Evolutionary conservation across 2,113 vertebrate species (phyloP), one percentile per base, ranked within the genome.

Genomic region (Sceloporus tristichus): DNA sequence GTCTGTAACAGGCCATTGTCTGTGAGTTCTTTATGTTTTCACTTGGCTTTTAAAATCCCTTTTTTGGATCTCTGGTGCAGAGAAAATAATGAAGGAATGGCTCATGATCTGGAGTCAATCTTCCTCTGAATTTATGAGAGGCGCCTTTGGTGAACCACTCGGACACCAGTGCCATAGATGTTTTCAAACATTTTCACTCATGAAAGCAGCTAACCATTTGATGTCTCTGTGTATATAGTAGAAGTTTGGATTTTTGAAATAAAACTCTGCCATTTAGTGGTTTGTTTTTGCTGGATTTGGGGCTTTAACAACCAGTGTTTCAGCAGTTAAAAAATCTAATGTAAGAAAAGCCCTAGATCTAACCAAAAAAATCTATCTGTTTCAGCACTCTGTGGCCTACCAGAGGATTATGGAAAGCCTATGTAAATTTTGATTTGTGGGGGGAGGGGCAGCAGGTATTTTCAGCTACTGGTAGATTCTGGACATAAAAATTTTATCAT

Each of bases 201-300:
- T 80, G 77, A 79, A 78, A 79, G 3, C n/a, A 71, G 14, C 34
- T 19, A 9, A 21, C 29, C n/a, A 38, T 34, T 40, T 40, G 25
- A 38, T 79, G 1, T 48, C 8, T 77, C 16, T 68, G 5, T 68
- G 10, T 68, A 4, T 75, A 4, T 53, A 73, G 38, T 81, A 68
- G 70, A 87, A 81, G 25, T 73, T 70, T 38, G 34, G 77, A 79
- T 79, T 68, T 86, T 25, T 68, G 27, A 56, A 75, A 77, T 56
- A n/a, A 86, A 86, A 54, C 79, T 21, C 78, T 59, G 48, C 48
- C 10, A n/a, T 82, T 87, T 73, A 42, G 34, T 82, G 40, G 16
- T 70, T 38, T 73, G 38, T 78, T 78, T 78, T 84, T 78, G 34
- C 9, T 23, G 74, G 81, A 40, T 70, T 68, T 84, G 87, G 81